These are phyloP conservation scores for Agrotis puta DNA, from an alignment of 2,888 invertebrate species.

Conservation along the genomic window DNA sequence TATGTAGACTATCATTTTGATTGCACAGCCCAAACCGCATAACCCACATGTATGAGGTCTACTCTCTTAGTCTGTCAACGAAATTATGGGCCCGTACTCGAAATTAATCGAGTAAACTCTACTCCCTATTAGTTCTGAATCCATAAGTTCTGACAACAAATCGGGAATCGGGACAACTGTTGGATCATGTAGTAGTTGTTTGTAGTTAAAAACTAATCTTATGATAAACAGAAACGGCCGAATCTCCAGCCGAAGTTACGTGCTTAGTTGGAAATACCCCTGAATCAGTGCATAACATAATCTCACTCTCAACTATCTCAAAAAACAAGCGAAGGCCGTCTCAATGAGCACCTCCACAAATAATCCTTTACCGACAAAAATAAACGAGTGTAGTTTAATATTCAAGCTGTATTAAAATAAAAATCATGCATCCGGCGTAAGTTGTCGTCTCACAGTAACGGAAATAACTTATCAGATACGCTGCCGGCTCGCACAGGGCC, in stretches of 20 bases:
- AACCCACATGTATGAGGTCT: background rate
- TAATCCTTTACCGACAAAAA: conserved; percentile 23
- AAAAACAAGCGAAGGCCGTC: background rate
- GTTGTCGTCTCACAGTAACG: conserved; percentile 78
- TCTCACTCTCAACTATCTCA: background rate
- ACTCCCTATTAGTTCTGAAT: no score
- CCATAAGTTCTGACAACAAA: no score
- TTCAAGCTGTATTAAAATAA: conserved; percentile 61
- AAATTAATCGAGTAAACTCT: no score
- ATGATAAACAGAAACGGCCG: no score
- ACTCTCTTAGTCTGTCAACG: no score
- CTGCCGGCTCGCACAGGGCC: conserved; percentile 67
- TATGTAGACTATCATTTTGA: conserved; percentile 26
- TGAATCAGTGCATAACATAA: background rate
- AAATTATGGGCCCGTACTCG: no score
- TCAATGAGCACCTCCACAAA: conserved; percentile 18
- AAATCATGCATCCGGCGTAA: conserved; percentile 71
- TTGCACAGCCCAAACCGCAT: background rate
- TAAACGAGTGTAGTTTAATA: conserved; percentile 31
- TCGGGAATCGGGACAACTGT: no score
- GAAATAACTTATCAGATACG: conserved; percentile 88
- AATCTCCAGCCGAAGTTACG: no score
- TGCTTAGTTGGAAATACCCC: no score
- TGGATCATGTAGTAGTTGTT: no score
- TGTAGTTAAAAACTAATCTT: no score